Evolutionary conservation across 2,113 vertebrate genomes (phyloP).

Genomic region (Lampris megalopsis): DNA sequence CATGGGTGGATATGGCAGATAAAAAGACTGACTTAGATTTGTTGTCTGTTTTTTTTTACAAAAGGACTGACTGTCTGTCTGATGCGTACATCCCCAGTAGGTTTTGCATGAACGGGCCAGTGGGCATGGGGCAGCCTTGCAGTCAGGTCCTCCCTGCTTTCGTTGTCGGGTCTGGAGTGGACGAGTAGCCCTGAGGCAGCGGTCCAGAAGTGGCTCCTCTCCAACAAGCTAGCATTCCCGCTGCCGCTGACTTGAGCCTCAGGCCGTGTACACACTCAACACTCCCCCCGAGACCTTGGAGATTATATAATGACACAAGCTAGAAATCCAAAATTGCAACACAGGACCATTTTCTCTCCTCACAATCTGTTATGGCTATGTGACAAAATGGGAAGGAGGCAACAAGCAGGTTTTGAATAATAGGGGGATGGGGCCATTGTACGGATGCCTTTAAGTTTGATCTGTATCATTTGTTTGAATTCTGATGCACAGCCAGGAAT

Average conservation of each 20-base stretch:
- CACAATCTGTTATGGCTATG: too few relatives aligned
- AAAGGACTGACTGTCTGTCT: constrained; percentile 9
- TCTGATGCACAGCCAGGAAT: too few relatives aligned
- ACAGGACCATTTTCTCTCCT: too few relatives aligned
- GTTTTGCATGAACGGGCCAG: constrained; percentile 38
- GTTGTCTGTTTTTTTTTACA: constrained; percentile 22
- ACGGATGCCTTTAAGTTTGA: too few relatives aligned
- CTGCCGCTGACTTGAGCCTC: constrained; percentile 28
- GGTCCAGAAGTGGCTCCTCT: constrained; percentile 46
- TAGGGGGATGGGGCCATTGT: too few relatives aligned
- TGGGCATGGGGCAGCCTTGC: constrained; percentile 40
- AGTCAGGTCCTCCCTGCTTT: constrained; percentile 27
- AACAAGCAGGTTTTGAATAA: too few relatives aligned
- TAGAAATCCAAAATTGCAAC: too few relatives aligned
- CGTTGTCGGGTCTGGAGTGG: constrained; percentile 20
- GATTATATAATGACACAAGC: constrained; percentile 63
- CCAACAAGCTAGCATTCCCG: constrained; percentile 54
- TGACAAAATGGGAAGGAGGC: too few relatives aligned
- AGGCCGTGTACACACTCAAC: constrained; percentile 64
- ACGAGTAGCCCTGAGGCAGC: constrained; percentile 29
- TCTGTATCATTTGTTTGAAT: too few relatives aligned
- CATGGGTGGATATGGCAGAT: background rate
- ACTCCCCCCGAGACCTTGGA: constrained; percentile 42
- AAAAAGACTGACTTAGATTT: background rate
- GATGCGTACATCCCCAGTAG: background rate